These are phyloP conservation scores for Sycophila sp. DNA, from an alignment of 1,140 invertebrate genomes.

Conservation along the genomic window DNA sequence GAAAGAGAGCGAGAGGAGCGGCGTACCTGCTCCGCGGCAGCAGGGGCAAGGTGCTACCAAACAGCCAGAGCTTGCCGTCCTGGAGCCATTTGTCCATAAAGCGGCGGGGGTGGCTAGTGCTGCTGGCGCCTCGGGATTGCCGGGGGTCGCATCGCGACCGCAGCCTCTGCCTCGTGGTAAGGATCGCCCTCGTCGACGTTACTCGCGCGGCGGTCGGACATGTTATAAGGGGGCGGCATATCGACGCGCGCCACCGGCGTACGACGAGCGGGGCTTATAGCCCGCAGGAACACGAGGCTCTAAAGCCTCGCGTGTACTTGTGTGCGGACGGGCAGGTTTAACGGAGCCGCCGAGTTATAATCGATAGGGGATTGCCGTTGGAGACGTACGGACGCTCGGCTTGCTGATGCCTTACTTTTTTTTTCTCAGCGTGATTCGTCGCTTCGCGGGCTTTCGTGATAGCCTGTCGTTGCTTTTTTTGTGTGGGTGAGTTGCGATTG, in stretches of 20 bases:
- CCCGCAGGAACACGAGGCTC: background rate
- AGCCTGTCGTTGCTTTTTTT: background rate
- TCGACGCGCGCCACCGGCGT: background rate
- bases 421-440: background rate
- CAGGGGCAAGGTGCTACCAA: constrained; percentile 84
- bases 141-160: background rate
- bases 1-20: no score
- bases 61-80: constrained; percentile 86
- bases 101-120: background rate
- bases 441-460: background rate
- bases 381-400: background rate
- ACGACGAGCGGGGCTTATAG: background rate
- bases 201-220: background rate
- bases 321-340: background rate
- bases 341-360: no score
- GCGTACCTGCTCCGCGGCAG: constrained; percentile 80
- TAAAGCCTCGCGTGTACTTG: background rate
- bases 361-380: constrained; percentile 12
- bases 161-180: background rate
- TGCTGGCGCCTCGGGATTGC: no score
- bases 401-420: no score
- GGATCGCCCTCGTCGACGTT: background rate
- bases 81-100: constrained; percentile 88
- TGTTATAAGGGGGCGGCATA: constrained; percentile 9
- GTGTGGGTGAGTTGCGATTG: background rate